Percentiles rank a stretch among this genome's conserved stretches.
Evolutionary conservation across 2,113 vertebrate species (phyloP).

Genomic region (Balaeniceps rex): DNA sequence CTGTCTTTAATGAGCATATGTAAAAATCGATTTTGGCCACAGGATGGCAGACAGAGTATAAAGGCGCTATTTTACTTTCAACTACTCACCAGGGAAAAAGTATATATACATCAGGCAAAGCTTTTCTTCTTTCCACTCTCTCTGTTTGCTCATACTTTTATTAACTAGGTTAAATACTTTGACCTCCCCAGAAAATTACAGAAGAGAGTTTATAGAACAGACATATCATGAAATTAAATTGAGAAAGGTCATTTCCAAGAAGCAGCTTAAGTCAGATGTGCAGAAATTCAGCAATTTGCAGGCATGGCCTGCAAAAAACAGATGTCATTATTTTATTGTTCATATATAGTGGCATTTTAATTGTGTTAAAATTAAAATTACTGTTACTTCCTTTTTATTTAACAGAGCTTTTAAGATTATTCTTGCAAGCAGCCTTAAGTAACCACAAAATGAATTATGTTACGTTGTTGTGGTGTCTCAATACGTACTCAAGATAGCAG

Average conservation of each 20-base stretch:
- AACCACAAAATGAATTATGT: neutral
- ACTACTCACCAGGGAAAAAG: neutral
- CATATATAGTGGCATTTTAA: neutral
- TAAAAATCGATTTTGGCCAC: neutral
- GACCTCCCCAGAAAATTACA: neutral
- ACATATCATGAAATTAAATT: neutral
- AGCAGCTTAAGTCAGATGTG: neutral
- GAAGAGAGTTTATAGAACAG: neutral
- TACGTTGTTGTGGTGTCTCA: neutral
- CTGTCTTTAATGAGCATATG: neutral
- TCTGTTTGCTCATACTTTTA: neutral
- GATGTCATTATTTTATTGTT: neutral
- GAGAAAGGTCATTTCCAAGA: neutral
- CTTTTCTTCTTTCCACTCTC: neutral
- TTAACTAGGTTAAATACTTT: neutral
- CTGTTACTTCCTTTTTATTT: neutral
- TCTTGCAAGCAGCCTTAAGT: neutral
- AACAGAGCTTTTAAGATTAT: neutral
- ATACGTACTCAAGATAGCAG: neutral
- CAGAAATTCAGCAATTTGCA: neutral
- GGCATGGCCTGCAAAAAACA: neutral
- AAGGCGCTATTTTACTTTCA: neutral
- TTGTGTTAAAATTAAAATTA: neutral
- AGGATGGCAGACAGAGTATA: slow-evolving; percentile 4
- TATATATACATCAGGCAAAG: neutral